Base-by-base conservation (phyloP, 2,888 invertebrate genomes). In the Tiphia femorata region DNA sequence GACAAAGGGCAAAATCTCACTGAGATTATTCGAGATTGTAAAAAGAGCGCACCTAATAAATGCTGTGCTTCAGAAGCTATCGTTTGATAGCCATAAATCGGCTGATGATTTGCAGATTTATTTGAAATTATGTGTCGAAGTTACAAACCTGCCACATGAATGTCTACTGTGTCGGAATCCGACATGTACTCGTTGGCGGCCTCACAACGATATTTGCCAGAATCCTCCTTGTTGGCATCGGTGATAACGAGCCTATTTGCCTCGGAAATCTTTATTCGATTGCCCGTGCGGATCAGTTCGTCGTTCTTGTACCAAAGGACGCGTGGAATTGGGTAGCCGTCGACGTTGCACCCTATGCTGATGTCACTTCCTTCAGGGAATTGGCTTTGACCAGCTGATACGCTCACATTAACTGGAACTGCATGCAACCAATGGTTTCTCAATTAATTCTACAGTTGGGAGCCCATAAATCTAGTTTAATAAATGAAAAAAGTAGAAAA, bases 241-340 rank as follows among this genome's bases (percentile, higher is more conserved):
- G 84, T 80, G 47, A 97, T 90, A 19, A 89, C 86, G 72, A 97
- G 85, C 10, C 92, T 89, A 75, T 91, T 86, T 41, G 91, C 88
- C 61, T 89, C 90, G 68, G 90, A 88, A 69, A 92, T 88, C 72
- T 87, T 86, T 51, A 90, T 84, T 61, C 89, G 87, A 48, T 88
- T 88, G 49, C 86, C 86, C 21, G 86, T 71, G 25, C 81, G 68
- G 10, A 95, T 76, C 1, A 84, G 85, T 23, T 83, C 81, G 40
- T 90, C 88, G 78, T 96, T 91, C 83, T 94, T 95, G 81, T 88
- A 92, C 96, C 96, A 97, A 55, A 87, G 85, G 2, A 95, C 91
- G 62, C 86, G 85, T 2, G 95, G 94, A 49, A 86, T 84, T 0
- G 95, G 95, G 83, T 90, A 90, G 2, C 95, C 95, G 65, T 90